Evolutionary conservation across 1,140 invertebrate genomes (phyloP).

Genomic region (Chrysopa pallens): DNA sequence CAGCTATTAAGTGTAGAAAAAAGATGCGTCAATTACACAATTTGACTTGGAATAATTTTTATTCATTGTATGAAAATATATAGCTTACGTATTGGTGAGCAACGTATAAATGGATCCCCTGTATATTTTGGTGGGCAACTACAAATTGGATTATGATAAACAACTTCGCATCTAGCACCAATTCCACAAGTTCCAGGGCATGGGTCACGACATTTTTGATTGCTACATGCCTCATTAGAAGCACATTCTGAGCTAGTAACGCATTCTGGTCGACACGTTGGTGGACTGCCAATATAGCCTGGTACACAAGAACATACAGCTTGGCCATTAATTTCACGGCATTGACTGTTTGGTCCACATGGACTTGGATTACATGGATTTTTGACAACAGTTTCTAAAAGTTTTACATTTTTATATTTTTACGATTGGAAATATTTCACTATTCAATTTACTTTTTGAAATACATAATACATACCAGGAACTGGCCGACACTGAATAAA

Average conservation of each 20-base stretch:
- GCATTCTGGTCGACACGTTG: conserved; percentile 47
- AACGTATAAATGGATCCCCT: conserved; percentile 56
- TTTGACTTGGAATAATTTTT: not conserved
- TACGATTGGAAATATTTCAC: too few relatives aligned
- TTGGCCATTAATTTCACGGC: conserved; percentile 38
- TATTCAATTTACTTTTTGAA: too few relatives aligned
- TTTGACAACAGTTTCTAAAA: conserved; percentile 25
- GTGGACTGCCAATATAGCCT: conserved; percentile 45
- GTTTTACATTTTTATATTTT: conserved; percentile 9
- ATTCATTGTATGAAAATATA: conserved; percentile 1
- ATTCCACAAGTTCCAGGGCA: conserved; percentile 50
- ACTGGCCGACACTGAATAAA: conserved; percentile 39
- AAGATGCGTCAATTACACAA: not conserved
- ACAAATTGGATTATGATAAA: conserved; percentile 49
- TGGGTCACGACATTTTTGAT: conserved; percentile 48
- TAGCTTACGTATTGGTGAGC: conserved; percentile 23
- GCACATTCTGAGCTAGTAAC: conserved; percentile 42
- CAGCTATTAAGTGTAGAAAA: not conserved
- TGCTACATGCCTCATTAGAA: conserved; percentile 39
- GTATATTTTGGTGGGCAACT: conserved; percentile 43
- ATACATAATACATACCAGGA: conserved; percentile 10
- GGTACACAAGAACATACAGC: conserved; percentile 48
- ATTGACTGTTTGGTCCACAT: conserved; percentile 51
- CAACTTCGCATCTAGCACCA: conserved; percentile 37
- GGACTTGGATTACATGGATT: conserved; percentile 48